A percentile compares a stretch with the other conserved stretches of the same genome.
These are phyloP conservation scores for Drosophila algonquin DNA, from an alignment of 2,888 invertebrate genomes.

Conservation along the genomic window DNA sequence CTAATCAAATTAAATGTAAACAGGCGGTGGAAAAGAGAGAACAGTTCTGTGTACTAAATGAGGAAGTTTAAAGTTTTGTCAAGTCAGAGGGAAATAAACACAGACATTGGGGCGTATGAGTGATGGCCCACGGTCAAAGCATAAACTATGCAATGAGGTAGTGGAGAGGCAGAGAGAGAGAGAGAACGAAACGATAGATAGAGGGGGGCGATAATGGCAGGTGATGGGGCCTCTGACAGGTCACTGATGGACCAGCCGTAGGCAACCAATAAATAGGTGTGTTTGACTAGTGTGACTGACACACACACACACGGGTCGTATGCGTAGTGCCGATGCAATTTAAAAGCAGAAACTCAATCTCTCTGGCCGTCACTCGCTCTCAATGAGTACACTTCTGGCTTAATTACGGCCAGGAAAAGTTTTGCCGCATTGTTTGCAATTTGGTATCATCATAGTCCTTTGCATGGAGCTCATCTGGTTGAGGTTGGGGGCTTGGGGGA, in stretches of 20 bases:
- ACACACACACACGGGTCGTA: slow-evolving; percentile 23
- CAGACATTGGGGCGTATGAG: background rate
- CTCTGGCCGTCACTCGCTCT: background rate
- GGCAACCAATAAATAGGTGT: slow-evolving; percentile 26
- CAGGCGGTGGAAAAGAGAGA: background rate
- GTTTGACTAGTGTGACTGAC: background rate
- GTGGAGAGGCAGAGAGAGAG: background rate
- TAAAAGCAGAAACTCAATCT: background rate
- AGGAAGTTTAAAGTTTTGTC: background rate
- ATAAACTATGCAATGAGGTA: background rate
- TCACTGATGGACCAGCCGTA: background rate
- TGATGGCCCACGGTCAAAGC: background rate
- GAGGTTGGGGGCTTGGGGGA: background rate
- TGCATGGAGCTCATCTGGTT: slow-evolving; percentile 14
- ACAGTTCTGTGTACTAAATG: background rate
- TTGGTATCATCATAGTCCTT: slow-evolving; percentile 25
- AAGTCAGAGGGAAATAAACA: background rate
- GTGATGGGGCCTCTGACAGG: slow-evolving; percentile 7
- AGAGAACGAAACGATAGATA: background rate
- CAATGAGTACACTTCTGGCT: slow-evolving; percentile 10
- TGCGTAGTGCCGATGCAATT: slow-evolving; percentile 29
- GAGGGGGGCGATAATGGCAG: background rate
- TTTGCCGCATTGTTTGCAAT: slow-evolving; percentile 43
- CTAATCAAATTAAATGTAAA: background rate
- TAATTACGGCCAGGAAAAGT: slow-evolving; percentile 27